These are phyloP conservation scores for Temnopleurus reevesii DNA, from an alignment of 53 echinoderm and acorn worm genomes.

Conservation along the genomic window DNA sequence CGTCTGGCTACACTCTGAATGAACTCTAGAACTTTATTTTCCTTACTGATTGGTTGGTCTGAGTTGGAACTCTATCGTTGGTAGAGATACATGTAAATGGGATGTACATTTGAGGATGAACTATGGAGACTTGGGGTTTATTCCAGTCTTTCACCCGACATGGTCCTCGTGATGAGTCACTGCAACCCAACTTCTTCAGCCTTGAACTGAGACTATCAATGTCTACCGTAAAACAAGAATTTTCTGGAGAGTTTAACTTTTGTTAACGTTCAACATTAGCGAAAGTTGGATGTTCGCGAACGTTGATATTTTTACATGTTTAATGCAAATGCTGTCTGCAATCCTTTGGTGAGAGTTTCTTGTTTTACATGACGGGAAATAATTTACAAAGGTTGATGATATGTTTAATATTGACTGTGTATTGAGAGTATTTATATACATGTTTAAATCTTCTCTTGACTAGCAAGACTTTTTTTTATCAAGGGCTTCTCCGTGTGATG, in stretches of 20 bases:
- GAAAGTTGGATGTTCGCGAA: too few species aligned
- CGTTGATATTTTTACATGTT: too few species aligned
- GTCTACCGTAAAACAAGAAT: background rate
- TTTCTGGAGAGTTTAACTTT: too few species aligned
- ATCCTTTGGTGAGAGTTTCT: too few species aligned
- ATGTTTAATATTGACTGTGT: background rate
- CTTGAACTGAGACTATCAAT: background rate
- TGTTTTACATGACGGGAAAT: too few species aligned
- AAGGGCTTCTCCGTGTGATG: background rate
- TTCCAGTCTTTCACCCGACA: slow-evolving; percentile 1
- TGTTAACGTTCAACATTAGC: too few species aligned
- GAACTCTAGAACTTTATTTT: background rate
- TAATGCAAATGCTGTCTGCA: too few species aligned
- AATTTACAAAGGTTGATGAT: background rate
- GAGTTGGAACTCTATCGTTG: background rate
- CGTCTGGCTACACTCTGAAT: background rate
- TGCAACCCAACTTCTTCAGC: slow-evolving; percentile 5
- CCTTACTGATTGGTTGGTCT: background rate
- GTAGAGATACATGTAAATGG: background rate
- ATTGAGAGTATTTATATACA: background rate
- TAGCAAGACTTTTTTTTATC: background rate
- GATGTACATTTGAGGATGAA: background rate
- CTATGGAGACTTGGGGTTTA: background rate
- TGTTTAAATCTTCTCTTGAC: background rate
- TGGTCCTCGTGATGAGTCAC: slow-evolving; percentile 10